phyloP scores from a whole-genome alignment of 2,888 invertebrate genomes.

The Uropetala carovei region DNA sequence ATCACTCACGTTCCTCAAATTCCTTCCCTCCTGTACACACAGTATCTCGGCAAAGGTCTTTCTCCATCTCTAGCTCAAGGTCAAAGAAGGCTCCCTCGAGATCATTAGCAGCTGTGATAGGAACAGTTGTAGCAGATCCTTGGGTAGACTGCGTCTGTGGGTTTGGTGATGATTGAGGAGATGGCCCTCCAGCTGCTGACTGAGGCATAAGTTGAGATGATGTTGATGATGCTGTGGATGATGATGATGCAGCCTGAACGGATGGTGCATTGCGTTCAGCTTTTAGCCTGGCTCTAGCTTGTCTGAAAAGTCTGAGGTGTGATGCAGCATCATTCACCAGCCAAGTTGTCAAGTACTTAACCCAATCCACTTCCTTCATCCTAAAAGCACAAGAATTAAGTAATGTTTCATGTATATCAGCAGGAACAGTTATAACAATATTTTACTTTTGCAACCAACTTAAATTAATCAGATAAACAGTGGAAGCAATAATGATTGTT shows the following conservation, averaged over 20 bases:
- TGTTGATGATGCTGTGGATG: neutral
- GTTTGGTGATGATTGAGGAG: constrained; percentile 65
- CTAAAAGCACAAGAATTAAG: constrained; percentile 70
- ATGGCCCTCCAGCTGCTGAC: constrained; percentile 28
- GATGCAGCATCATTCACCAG: constrained; percentile 94
- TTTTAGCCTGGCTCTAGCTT: constrained; percentile 78
- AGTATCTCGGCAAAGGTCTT: constrained; percentile 85
- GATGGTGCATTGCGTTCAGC: constrained; percentile 16
- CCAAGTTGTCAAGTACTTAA: constrained; percentile 89
- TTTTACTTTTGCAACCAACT: too few relatives aligned
- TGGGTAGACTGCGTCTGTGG: constrained; percentile 10
- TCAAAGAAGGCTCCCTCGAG: constrained; percentile 91
- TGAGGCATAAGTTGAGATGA: constrained; percentile 44
- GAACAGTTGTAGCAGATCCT: constrained; percentile 15
- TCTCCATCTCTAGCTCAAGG: constrained; percentile 91
- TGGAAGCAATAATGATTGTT: too few relatives aligned
- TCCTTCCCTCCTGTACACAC: constrained; percentile 84
- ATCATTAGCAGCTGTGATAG: constrained; percentile 70
- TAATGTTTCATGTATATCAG: too few relatives aligned
- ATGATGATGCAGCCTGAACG: neutral
- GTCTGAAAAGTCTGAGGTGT: constrained; percentile 90
- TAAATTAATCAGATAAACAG: too few relatives aligned
- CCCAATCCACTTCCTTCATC: constrained; percentile 93
- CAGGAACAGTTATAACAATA: too few relatives aligned
- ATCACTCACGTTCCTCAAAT: constrained; percentile 78